Base-by-base conservation (phyloP, 2,113 vertebrate genomes). In the Epinephelus moara region DNA sequence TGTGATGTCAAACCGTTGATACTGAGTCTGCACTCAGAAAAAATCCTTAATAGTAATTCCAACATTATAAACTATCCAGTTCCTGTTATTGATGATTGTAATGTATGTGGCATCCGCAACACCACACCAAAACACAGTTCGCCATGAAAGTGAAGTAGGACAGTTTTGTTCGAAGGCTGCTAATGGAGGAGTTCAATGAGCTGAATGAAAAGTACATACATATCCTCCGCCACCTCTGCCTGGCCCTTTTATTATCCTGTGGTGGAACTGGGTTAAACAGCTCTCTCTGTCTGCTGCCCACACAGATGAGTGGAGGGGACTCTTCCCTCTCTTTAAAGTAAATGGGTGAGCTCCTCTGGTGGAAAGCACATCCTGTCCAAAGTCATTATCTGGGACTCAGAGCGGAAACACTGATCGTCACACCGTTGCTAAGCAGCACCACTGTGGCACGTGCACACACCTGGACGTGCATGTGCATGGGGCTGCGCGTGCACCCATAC, bases 381-480 rank as follows among this genome's bases (percentile, higher is more conserved):
- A 91, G 85, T 94, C 89, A 86, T 92, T 93, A 93, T 93, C 85
- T 84, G 86, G 78, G 85, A 67, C 85, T 92, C 88, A 88, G 71
- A 85, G 85, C 18, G 62, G 87, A 85, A 81, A 88, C 79, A 30
- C 66, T 25, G 69, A 68, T 87, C 30, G 88, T 88, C 89, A 89
- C 82, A 69, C 70, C 12, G 94, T 95, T 95, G 95, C 94, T 93
- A 88, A 92, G 94, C 94, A 94, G 90, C 93, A 74, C 53, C 52
- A 17, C 78, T 75, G 81, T 76, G 81, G 79, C 84, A 90, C 88
- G 75, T 88, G 91, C 89, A 70, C 77, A 88, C 85, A 91, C 88
- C 84, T 89, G 89, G 82, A 10, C 23, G 50, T 57, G 83, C 75
- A 66, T 12, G 50, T 79, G 82, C 50, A 45, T 57, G 62, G 56